Evolutionary conservation across 2,113 vertebrate genomes (phyloP), one percentile per base, ranked within the genome.

Genomic region (Pachycephala philippinensis): DNA sequence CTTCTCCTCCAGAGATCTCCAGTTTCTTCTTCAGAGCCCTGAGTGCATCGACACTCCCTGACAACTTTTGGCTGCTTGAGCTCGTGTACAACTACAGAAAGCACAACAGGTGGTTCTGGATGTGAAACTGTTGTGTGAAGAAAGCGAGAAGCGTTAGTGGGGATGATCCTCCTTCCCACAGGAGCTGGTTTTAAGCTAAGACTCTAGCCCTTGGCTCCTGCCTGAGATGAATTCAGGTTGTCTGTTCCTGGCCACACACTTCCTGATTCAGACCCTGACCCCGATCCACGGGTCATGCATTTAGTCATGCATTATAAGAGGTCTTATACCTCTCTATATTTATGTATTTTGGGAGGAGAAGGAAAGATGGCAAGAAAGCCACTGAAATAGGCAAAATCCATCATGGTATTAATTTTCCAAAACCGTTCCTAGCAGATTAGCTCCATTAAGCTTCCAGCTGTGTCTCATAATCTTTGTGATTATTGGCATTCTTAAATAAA

Each of bases 41-140:
- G 10, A 70, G 8, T 45, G 8, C 21, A 47, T 40, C 0, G 0
- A 16, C 7, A 4, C 4, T 45, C 5, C 11, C 17, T 33, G 40
- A 31, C 6, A n/a, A 28, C 3, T 49, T 79, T 44, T 49, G 19
- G 4, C 26, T 83, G 28, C 39, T 63, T 76, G 28, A 66, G 15
- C 31, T 59, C 13, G 19, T 57, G 17, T 18, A 27, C n/a, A 63
- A 15, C 11, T 37, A 37, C 16, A 52, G 19, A 79, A 89, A 71
- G 2, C 13, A 53, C 7, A 66, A 6, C 30, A 28, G 23, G 9
- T 76, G 27, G 1, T 19, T 93, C 47, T 61, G 24, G 7, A 31
- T 31, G 28, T 54, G 47, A 79, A 75, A 52, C 18, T 39, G 18
- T 26, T 39, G 16, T 61, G 11, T 49, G 45, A 75, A 57, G 66